Base-by-base conservation (phyloP, 2,113 vertebrate species). In the Ochotona curzoniae region DNA sequence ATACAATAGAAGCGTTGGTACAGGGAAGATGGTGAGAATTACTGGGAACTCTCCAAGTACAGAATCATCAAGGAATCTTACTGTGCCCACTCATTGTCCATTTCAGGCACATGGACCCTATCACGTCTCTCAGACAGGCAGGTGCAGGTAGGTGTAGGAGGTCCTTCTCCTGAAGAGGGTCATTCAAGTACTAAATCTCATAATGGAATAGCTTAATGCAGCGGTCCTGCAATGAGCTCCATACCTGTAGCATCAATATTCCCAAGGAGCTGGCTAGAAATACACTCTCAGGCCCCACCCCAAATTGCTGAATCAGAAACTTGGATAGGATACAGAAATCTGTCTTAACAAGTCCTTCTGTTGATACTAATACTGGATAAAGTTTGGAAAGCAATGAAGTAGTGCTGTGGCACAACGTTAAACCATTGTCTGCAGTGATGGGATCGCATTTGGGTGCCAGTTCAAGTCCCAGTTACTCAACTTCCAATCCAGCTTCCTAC, bases 241-340 rank as follows among this genome's bases (percentile, higher is more conserved):
- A 70, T 0, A n/a, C 30, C 60, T 63, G 15, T 11, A 67, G 9
- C 38, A 82, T 25, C 30, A 66, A 17, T 14, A 28, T 14, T n/a
- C 25, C 8, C 21, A 2, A 63, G 61, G 26, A 94, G 67, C 60
- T 54, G 76, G 28, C 64, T 54, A 94, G 69, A 94, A 64, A 91
- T 32, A 25, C 44, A 82, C 84, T 90, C 28, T 63, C 61, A 80
- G 61, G 23, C 10, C 6, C 8, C 44, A 26, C 15, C 32, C 71
- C 54, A 67, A 49, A 89, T 30, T 60, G 49, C 0, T 47, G 23
- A 83, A 73, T 73, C 32, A 67, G 85, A 93, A 85, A 75, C 69
- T 71, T 30, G 23, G 30, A 1, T 44, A 54, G 35, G 20, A 12
- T n/a, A 87, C 38, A 79, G 73, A 80, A 93, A 75, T 63, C 38